These are phyloP conservation scores for Thecocarcelia acutangulata DNA, from an alignment of 2,888 invertebrate genomes.

Conservation along the genomic window DNA sequence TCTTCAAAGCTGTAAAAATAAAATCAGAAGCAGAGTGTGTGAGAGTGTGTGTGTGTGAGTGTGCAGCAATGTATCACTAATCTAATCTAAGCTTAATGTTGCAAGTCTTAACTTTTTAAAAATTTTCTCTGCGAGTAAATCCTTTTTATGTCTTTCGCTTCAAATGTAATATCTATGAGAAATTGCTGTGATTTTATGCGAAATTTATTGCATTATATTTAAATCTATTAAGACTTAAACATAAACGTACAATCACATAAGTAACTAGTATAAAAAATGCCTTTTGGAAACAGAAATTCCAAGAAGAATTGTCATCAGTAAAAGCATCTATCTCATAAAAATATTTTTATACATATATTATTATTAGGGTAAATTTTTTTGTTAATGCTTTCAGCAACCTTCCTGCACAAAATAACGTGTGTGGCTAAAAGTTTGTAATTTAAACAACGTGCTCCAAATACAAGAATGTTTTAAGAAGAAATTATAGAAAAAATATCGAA, in stretches of 20 bases:
- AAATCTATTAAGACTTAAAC: conserved; percentile 63
- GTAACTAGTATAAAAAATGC: neutral
- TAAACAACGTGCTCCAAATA: too few relatives aligned
- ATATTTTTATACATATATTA: too few relatives aligned
- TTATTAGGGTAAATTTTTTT: neutral
- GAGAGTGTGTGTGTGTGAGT: neutral
- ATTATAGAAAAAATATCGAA: too few relatives aligned
- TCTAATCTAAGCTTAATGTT: conserved; percentile 46
- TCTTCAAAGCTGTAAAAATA: too few relatives aligned
- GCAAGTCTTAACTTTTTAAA: neutral
- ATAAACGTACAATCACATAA: conserved; percentile 12
- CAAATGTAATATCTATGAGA: conserved; percentile 56
- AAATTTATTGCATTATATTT: conserved; percentile 62
- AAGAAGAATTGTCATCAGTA: neutral
- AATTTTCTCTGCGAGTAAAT: conserved; percentile 33
- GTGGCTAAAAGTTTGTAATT: neutral
- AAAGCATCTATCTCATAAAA: conserved; percentile 1
- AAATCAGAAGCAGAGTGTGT: too few relatives aligned
- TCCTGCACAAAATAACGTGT: neutral
- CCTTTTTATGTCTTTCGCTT: conserved; percentile 56
- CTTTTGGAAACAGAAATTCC: conserved; percentile 11
- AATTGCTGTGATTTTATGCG: conserved; percentile 66
- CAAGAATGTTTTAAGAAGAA: too few relatives aligned
- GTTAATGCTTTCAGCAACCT: too few relatives aligned
- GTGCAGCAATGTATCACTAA: conserved; percentile 20